Percentiles rank a stretch among this genome's conserved stretches.
Conservation (phyloP, 1,140 invertebrate species). For the Drosophila trapezifrons region DNA sequence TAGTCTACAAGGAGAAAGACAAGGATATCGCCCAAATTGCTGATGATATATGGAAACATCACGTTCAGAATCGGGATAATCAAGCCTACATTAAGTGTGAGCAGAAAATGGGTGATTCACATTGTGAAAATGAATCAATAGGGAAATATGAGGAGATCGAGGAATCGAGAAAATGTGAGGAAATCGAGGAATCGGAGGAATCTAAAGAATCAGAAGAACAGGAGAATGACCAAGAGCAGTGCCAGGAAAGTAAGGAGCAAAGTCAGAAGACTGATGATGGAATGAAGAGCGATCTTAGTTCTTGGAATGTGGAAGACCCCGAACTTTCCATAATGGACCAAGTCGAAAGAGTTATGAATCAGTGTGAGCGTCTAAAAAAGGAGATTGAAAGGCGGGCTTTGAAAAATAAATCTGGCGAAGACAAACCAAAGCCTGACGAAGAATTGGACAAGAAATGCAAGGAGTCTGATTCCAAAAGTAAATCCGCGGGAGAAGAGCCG, state of each 20-base stretch:
- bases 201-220: not conserved
- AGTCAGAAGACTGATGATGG: no score
- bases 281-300: not conserved
- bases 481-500: no score
- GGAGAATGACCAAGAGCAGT: not conserved
- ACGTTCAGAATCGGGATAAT: not conserved
- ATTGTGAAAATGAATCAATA: not conserved
- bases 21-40: not conserved
- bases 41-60: not conserved
- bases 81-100: not conserved
- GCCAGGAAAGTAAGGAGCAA: not conserved
- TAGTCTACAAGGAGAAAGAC: not conserved
- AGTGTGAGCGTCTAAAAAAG: constrained; percentile 25
- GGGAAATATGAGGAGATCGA: not conserved
- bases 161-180: no score
- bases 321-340: not conserved
- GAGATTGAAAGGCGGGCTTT: not conserved
- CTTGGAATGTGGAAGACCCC: not conserved
- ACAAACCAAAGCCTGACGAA: not conserved
- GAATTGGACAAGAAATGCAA: no score
- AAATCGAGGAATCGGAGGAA: not conserved
- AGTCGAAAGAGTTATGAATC: constrained; percentile 27
- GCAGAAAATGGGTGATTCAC: no score
- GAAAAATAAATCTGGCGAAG: not conserved
- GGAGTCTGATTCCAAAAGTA: not conserved